A percentile compares a stretch with the other conserved stretches of the same genome.
Evolutionary conservation across 2,797 vertebrate species (phyloP).

Genomic region (Telmatherina bonti): DNA sequence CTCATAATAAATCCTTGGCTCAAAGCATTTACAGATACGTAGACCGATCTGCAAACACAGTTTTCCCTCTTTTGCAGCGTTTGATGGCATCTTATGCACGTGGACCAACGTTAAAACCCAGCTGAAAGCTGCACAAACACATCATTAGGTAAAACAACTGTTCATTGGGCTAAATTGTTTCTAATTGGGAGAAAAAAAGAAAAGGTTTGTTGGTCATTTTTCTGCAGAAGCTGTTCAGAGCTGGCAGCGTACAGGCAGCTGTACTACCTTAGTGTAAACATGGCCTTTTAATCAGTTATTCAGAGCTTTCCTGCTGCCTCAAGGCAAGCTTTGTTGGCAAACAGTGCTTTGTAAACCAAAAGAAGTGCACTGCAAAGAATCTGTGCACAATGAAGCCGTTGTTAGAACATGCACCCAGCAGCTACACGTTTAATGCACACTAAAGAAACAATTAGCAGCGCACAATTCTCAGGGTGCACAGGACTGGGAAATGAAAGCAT

Average conservation of each 20-base stretch:
- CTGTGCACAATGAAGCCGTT: constrained; percentile 63
- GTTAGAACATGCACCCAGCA: constrained; percentile 52
- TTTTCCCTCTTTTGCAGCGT: no score
- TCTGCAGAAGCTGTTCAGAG: constrained; percentile 21
- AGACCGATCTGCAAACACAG: background rate
- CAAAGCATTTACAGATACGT: background rate
- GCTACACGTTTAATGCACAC: constrained; percentile 50
- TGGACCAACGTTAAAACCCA: no score
- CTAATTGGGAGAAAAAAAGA: background rate
- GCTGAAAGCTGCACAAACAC: no score
- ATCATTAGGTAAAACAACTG: background rate
- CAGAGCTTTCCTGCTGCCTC: constrained; percentile 53
- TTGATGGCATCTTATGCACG: no score
- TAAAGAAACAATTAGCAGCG: constrained; percentile 65
- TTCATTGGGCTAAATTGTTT: background rate
- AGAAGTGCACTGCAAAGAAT: constrained; percentile 55
- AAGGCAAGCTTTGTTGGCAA: constrained; percentile 60
- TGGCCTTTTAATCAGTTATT: constrained; percentile 64
- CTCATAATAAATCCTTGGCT: background rate
- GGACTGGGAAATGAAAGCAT: constrained; percentile 57
- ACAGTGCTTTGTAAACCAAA: constrained; percentile 61
- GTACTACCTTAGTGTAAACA: constrained; percentile 48
- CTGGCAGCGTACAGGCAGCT: constrained; percentile 35
- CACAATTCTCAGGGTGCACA: constrained; percentile 49
- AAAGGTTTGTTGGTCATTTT: background rate